Base-by-base conservation (phyloP, 37 sponge, comb jelly and placozoan species). In the Diacarnus erythraeanus region DNA sequence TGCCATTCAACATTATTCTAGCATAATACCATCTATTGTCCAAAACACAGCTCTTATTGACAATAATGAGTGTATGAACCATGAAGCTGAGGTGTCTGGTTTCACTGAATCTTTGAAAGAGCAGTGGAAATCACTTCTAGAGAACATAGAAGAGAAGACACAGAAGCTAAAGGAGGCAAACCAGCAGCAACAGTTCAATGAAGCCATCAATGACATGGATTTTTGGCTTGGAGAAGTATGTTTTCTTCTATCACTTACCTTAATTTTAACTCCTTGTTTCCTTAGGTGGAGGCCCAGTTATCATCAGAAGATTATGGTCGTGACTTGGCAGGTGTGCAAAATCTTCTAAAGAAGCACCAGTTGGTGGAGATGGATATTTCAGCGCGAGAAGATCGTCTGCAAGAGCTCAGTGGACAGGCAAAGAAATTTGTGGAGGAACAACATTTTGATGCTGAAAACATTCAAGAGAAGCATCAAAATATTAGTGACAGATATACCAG, bases 381-480 rank as follows among this genome's bases (percentile, higher is more conserved):
- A 37, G 91, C 96, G 1, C 96, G 95, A 36, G 88, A 92, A 86
- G 94, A 86, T 38, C 84, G 81, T 57, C 26, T 94, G 44, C 40
- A 31, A 44, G 94, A 94, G 33, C 84, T 94, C 51, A 86, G 86
- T 27, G 42, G 73, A 37, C 93, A 96, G 77, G 93, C 97, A 41
- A 44, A 51, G n/a, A 86, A 69, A 57, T 93, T 92, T 87, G 86
- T 93, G 2, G 64, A 42, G 22, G 84, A 88, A 36, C 80, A 87
- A 3, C 97, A 97, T 69, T 97, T 94, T 83, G 97, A 97, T 86
- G 92, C 94, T 31, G 84, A 82, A 8, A 80, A 78, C 51, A 97
- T 97, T 30, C 77, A 82, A 25, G 86, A 82, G 64, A 94, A 94
- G 51, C 89, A 87, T 76, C 64, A 30, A 22, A 42, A 51, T 39